Percentiles rank a stretch among this genome's conserved stretches.
phyloP scores from a whole-genome alignment of 2,888 invertebrate genomes.

The Halictus ligatus region DNA sequence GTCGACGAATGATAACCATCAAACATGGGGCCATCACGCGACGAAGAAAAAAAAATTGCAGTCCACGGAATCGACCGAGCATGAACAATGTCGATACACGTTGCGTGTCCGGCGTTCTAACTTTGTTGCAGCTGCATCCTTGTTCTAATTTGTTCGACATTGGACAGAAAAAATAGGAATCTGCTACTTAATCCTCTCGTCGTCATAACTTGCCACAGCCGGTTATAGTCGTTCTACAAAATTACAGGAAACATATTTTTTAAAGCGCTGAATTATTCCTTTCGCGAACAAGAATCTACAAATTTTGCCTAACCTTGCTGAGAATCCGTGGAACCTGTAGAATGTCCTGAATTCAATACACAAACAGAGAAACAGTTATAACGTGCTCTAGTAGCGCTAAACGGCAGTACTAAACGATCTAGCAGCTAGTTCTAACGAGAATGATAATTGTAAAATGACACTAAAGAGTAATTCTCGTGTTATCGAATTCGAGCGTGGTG shows the following conservation, averaged over 20 bases:
- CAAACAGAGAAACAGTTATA: not conserved
- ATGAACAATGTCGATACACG: conserved; percentile 5
- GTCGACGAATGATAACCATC: conserved; percentile 22
- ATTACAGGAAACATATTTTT: not conserved
- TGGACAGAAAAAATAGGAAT: not conserved
- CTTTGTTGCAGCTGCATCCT: not conserved
- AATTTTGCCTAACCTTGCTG: not conserved
- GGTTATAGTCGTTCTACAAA: not conserved
- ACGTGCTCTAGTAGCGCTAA: not conserved
- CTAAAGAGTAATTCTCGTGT: not conserved
- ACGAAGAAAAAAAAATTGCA: conserved; percentile 10
- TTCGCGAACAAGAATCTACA: no score
- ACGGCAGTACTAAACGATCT: not conserved
- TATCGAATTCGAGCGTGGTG: not conserved
- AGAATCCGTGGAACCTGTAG: not conserved
- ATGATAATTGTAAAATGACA: not conserved
- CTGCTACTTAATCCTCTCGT: not conserved
- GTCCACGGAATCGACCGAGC: not conserved
- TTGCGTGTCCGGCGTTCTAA: conserved; percentile 8
- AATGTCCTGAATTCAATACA: not conserved
- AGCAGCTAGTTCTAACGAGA: not conserved
- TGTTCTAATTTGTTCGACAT: not conserved
- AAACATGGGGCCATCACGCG: not conserved
- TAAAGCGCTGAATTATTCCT: no score
- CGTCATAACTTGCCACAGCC: not conserved